These are phyloP conservation scores for Scolopax rusticola DNA, from an alignment of 2,797 vertebrate species.

Conservation along the genomic window DNA sequence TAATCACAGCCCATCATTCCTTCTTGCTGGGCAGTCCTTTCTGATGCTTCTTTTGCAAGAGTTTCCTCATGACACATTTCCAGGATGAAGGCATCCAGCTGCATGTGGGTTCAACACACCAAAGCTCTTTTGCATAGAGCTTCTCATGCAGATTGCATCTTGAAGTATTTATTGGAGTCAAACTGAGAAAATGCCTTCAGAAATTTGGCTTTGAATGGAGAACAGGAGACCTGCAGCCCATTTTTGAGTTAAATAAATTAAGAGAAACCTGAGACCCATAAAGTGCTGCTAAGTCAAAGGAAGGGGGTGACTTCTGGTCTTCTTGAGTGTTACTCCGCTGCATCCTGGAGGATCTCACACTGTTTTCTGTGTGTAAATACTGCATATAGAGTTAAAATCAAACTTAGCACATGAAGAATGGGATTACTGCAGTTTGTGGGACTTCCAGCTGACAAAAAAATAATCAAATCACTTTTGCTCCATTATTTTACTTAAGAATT, in stretches of 20 bases:
- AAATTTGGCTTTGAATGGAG: background rate
- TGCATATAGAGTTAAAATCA: background rate
- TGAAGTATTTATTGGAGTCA: background rate
- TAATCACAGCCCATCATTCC: background rate
- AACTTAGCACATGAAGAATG: background rate
- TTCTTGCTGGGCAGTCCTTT: background rate
- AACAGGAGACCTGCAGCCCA: background rate
- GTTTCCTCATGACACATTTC: background rate
- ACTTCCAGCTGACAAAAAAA: background rate
- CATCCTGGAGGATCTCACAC: background rate
- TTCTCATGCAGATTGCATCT: background rate
- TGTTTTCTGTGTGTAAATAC: background rate
- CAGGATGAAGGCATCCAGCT: background rate
- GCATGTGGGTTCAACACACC: background rate
- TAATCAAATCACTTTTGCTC: background rate
- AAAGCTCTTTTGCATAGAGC: background rate
- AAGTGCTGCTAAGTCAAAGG: background rate
- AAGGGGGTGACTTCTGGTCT: background rate
- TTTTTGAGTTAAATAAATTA: background rate
- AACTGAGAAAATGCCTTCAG: background rate
- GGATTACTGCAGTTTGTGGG: background rate
- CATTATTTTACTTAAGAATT: background rate
- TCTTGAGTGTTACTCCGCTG: background rate
- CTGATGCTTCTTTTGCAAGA: background rate
- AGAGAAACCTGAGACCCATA: background rate